Evolutionary conservation across 1,140 invertebrate genomes (phyloP), one percentile per base, ranked within the genome.

Genomic region (Drosophila nannoptera): DNA sequence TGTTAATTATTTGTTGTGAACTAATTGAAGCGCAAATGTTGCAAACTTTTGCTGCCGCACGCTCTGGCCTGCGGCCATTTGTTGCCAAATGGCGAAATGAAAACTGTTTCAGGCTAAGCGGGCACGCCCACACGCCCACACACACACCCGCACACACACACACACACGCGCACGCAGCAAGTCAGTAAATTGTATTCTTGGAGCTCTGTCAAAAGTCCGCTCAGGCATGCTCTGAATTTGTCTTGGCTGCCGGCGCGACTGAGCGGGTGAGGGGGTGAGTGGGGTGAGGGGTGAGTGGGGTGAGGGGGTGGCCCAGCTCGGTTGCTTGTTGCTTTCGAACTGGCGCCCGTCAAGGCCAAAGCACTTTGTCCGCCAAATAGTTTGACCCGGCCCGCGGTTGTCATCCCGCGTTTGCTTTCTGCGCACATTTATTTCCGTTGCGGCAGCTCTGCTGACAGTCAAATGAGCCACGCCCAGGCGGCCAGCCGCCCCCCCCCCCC

Each of bases 351-450:
- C 46, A 65, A 38, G 54, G 61, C 61, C 64, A 59, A 33, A 40
- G 4, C 32, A 49, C 16, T 69, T 64, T 52, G 67, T 40, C 14
- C 52, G 46, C 49, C 54, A 62, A 69, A 69, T 69, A 75, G 78
- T 77, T 67, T 36, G 14, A 32, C 59, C 36, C 63, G 22, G 22
- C 1, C 22, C 22, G 22, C 22, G 22, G 22, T 22, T 22, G 22
- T 22, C 22, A 22, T 22, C 22, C 54, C 49, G 45, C 48, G 53
- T 56, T 71, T 59, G 46, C 54, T 48, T 58, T 65, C 77, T 77
- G 75, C 71, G 71, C 60, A 77, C 71, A 82, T 82, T 82, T 67
- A 81, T 81, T 81, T 81, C 78, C 78, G 74, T 72, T 77, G 38
- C 78, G 43, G 33, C 53, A 66, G 65, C 43, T 50, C n/a, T 9